These are phyloP conservation scores for Pangasianodon gigas DNA, from an alignment of 2,113 vertebrate species.

Conservation along the genomic window DNA sequence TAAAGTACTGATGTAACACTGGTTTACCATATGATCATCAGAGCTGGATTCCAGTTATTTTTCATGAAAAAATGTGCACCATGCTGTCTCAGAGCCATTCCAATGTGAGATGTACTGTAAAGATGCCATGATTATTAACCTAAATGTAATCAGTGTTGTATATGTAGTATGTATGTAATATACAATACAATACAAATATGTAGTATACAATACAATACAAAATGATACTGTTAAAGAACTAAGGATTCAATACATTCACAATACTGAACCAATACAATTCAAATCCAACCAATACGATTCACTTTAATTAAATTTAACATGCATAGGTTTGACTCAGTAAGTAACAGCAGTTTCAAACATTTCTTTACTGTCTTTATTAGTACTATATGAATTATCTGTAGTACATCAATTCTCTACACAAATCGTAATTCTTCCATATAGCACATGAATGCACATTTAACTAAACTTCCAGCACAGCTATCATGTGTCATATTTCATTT, in stretches of 20 bases:
- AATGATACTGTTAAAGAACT: not conserved
- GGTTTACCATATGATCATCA: not conserved
- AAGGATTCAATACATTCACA: not conserved
- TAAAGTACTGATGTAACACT: constrained; percentile 26
- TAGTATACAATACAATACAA: not conserved
- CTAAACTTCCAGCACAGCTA: not conserved
- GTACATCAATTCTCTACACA: not conserved
- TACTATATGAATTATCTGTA: not conserved
- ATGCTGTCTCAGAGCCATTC: not conserved
- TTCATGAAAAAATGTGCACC: not conserved
- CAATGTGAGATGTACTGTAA: not conserved
- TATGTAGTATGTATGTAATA: not conserved
- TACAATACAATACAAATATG: not conserved
- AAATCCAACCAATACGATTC: not conserved
- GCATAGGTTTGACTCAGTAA: too few relatives aligned
- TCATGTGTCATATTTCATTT: not conserved
- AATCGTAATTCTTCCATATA: not conserved
- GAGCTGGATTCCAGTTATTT: not conserved
- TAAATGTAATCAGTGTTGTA: not conserved
- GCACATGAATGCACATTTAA: not conserved
- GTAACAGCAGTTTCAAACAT: too few relatives aligned
- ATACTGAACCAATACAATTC: not conserved
- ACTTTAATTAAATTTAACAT: too few relatives aligned
- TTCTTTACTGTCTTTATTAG: too few relatives aligned
- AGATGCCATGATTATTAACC: not conserved